Evolutionary conservation across 2,888 invertebrate genomes (phyloP), one percentile per base, ranked within the genome.

Genomic region (Bombyx huttoni): DNA sequence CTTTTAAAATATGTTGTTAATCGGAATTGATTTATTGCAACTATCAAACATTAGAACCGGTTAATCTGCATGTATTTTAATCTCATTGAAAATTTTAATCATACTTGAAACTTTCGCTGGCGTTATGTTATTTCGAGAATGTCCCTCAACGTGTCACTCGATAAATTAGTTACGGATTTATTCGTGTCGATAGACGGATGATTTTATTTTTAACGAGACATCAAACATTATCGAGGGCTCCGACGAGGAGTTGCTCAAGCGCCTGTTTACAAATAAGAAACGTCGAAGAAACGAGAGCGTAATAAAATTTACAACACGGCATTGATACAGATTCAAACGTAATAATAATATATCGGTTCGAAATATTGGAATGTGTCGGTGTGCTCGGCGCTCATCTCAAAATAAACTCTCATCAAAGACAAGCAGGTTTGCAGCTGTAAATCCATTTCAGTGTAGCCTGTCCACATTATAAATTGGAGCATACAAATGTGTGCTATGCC

Each of bases 331-430:
- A 80, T 81, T 83, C 77, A 75, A 78, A 81, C 77, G 83, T 82
- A 86, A 86, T 88, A 87, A 85, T 87, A 86, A 87, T 86, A 86
- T 87, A 87, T 87, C 73, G 81, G 78, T 68, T 80, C 74, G 78
- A 81, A 82, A 81, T 87, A 88, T 87, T 77, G 87, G 83, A 81
- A 86, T 85, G 82, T 76, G 81, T 78, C 79, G 75, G 78, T 82
- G 81, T 82, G 84, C 81, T 77, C 81, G 78, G 78, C 78, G 73
- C 77, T 78, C 70, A 70, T 84, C 86, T 80, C 71, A 75, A 88
- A 87, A 88, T 88, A 88, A 81, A 81, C 81, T 80, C 82, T 88
- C 88, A 87, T 88, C 88, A 88, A 88, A 88, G 88, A 87, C 86
- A 81, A 83, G 77, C 83, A 87, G 83, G 83, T 82, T 85, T 82